Base-by-base conservation (phyloP, 2,113 vertebrate species). In the Eulacestoma nigropectus region DNA sequence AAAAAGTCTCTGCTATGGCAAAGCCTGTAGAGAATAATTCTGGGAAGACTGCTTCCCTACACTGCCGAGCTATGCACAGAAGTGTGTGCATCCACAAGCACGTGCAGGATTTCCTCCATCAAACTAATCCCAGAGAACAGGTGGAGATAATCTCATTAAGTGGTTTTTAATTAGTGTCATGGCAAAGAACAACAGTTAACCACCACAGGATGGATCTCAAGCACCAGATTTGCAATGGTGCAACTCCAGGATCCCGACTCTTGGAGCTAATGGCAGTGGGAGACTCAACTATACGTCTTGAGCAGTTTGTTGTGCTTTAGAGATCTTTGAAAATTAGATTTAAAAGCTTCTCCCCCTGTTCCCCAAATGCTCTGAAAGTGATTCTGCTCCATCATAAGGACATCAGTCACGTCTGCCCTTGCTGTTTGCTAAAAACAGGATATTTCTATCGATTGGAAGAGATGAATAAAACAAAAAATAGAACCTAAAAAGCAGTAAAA, bases 401-500 rank as follows among this genome's bases (percentile, higher is more conserved):
- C 59, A 74, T 93, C 83, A 72, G 56, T 83, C 89, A 90, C 1
- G 0, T 68, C 84, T 93, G 79, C 46, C 73, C 70, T 30, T 17
- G 65, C 75, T 60, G 39, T 44, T 81, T 88, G 67, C 92, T 85
- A 78, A 93, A 92, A 92, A 3, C 41, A 79, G 86, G 42, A 23
- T 77, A 50, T 88, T 90, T 83, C 89, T 90, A 95, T 92, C 0
- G 63, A 93, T 72, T 72, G 60, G 30, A 83, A 92, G 68, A 95
- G 68, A 90, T 75, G 46, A 95, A 81, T 84, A 94, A 82, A 93
- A 88, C 72, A 93, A 93, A 93, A 92, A 69, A 59, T 30, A 88
- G 91, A 95, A 86, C 47, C 39, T 84, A 76, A 85, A 92, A 95
- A 92, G 81, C 60, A 92, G 91, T 75, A 81, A 93, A 94, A 84